Conservation (phyloP, 1,140 invertebrate genomes). For the Drosophila subobscura region DNA sequence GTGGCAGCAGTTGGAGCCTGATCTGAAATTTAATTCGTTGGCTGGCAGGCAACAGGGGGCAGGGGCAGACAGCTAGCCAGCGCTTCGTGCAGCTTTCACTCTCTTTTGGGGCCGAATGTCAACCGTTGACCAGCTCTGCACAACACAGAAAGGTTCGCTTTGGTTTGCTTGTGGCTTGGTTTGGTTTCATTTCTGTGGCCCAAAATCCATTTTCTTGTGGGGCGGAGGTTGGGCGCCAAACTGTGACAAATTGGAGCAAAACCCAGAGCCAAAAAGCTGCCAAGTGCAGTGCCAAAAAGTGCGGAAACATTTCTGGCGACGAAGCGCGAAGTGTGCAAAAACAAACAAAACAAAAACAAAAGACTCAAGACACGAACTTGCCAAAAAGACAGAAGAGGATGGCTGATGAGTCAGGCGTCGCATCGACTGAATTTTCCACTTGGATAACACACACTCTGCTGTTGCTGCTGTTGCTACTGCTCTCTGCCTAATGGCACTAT, state of each 20-base stretch:
- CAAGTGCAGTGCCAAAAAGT: slow-evolving; percentile 70
- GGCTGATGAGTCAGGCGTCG: slow-evolving; percentile 48
- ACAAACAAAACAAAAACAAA: slow-evolving; percentile 49
- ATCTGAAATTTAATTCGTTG: slow-evolving; percentile 75
- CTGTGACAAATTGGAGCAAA: slow-evolving; percentile 67
- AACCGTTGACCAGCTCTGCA: slow-evolving; percentile 13
- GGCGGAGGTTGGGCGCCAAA: slow-evolving; percentile 35
- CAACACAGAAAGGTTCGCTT: too few relatives aligned
- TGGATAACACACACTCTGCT: slow-evolving; percentile 25
- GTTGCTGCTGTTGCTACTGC: neutral
- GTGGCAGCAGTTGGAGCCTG: slow-evolving; percentile 55
- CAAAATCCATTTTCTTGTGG: slow-evolving; percentile 37
- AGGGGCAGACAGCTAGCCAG: too few relatives aligned
- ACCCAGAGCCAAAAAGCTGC: slow-evolving; percentile 37
- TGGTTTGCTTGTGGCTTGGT: slow-evolving; percentile 15
- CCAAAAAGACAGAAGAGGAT: slow-evolving; percentile 19
- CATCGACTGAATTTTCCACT: slow-evolving; percentile 51
- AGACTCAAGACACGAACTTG: slow-evolving; percentile 76
- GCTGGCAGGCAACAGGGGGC: neutral
- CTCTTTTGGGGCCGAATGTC: slow-evolving; percentile 77
- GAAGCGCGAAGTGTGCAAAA: slow-evolving; percentile 41
- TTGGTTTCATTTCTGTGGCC: slow-evolving; percentile 43
- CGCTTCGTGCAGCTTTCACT: slow-evolving; percentile 76
- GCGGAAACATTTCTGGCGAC: slow-evolving; percentile 65
- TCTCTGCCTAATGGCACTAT: slow-evolving; percentile 15